phyloP scores from a whole-genome alignment of 2,888 invertebrate genomes.

The Andricus quercusramuli region DNA sequence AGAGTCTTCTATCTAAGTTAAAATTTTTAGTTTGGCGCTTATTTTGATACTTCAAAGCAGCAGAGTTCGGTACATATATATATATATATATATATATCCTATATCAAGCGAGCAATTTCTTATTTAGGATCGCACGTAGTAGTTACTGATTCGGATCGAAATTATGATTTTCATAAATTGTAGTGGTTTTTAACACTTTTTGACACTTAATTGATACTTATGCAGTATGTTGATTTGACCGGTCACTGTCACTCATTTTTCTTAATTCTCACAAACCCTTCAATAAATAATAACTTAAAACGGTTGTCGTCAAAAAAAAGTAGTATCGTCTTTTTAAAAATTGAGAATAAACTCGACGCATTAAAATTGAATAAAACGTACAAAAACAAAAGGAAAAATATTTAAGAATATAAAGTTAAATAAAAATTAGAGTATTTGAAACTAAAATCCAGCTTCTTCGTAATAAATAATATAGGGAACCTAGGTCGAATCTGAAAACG shows the following conservation, averaged over 20 bases:
- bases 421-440: constrained; percentile 2
- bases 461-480: background rate
- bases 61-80: background rate
- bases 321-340: background rate
- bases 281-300: constrained; percentile 7
- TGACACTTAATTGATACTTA: background rate
- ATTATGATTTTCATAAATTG: background rate
- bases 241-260: background rate
- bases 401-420: background rate
- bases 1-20: too few species aligned
- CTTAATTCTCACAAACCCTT: background rate
- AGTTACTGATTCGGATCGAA: background rate
- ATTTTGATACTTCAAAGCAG: background rate
- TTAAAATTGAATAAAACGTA: background rate
- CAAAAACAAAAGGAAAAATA: background rate
- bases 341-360: background rate
- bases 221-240: background rate
- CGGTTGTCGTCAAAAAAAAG: background rate
- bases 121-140: background rate
- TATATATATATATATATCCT: constrained; percentile 24
- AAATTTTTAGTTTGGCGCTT: too few species aligned
- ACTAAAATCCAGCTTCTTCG: background rate
- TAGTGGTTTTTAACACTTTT: background rate
- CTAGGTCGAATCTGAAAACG: background rate
- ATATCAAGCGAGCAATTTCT: constrained; percentile 5